These are phyloP conservation scores for Ellobius talpinus DNA, from an alignment of 2,113 vertebrate genomes.

Conservation along the genomic window DNA sequence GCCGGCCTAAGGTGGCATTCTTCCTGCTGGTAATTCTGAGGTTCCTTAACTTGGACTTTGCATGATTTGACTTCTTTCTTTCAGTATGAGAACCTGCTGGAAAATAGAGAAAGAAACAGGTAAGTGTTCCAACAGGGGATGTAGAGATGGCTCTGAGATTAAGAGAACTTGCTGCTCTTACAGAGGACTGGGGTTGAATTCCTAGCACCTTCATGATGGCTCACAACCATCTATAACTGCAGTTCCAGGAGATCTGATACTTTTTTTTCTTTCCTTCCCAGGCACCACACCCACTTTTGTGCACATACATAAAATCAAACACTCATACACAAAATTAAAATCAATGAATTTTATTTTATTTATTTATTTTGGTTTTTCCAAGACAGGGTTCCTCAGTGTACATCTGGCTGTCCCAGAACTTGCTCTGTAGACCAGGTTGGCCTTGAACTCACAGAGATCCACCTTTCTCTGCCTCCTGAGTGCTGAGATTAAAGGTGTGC, in stretches of 20 bases:
- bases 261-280: too few species aligned
- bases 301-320: neutral
- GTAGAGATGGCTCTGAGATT: neutral
- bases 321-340: neutral
- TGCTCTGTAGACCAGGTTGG: neutral
- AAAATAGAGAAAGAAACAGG: neutral
- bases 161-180: neutral
- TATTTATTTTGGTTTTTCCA: neutral
- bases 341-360: neutral
- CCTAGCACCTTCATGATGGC: neutral
- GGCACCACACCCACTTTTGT: neutral
- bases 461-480: neutral
- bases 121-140: neutral
- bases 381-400: neutral
- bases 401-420: neutral
- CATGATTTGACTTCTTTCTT: neutral
- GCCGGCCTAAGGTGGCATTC: neutral
- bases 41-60: neutral
- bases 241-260: neutral
- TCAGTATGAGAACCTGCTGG: neutral
- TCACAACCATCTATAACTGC: neutral
- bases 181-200: neutral
- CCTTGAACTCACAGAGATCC: neutral
- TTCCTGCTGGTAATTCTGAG: neutral
- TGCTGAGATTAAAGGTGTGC: neutral